Evolutionary conservation across 2,888 invertebrate species (phyloP).

Genomic region (Oxytorus armatus): DNA sequence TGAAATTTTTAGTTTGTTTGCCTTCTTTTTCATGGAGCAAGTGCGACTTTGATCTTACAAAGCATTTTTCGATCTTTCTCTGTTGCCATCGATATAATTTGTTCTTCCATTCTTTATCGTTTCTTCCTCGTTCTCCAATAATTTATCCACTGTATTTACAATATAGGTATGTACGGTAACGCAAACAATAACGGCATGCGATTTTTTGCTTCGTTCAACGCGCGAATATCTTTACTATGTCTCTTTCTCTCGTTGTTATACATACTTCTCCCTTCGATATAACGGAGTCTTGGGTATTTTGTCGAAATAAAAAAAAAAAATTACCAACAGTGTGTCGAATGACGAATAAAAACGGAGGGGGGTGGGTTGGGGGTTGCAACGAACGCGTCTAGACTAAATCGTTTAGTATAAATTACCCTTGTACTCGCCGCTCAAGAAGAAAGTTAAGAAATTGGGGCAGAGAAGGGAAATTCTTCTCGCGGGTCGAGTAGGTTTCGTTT

Average conservation of each 20-base stretch:
- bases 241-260: slow-evolving; percentile 25
- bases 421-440: slow-evolving; percentile 25
- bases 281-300: slow-evolving; percentile 25
- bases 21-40: slow-evolving; percentile 5
- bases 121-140: slow-evolving; percentile 18
- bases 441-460: slow-evolving; percentile 24
- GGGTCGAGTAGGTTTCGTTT: slow-evolving; percentile 28
- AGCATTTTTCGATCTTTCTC: slow-evolving; percentile 28
- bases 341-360: slow-evolving; percentile 52
- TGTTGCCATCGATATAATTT: slow-evolving; percentile 3
- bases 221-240: slow-evolving; percentile 16
- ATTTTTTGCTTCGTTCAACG: slow-evolving; percentile 20
- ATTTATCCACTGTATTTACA: slow-evolving; percentile 48
- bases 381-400: slow-evolving; percentile 53
- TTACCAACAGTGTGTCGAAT: slow-evolving; percentile 36
- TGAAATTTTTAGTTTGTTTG: not conserved
- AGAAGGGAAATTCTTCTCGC: not conserved
- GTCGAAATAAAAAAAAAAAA: slow-evolving; percentile 28
- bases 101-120: slow-evolving; percentile 32
- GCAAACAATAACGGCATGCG: slow-evolving; percentile 36
- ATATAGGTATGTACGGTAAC: slow-evolving; percentile 45
- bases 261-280: slow-evolving; percentile 2
- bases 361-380: slow-evolving; percentile 24
- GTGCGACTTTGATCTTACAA: slow-evolving; percentile 42
- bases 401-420: slow-evolving; percentile 60